These are phyloP conservation scores for Leptopterna dolabrata DNA, from an alignment of 2,888 invertebrate genomes.

Conservation along the genomic window DNA sequence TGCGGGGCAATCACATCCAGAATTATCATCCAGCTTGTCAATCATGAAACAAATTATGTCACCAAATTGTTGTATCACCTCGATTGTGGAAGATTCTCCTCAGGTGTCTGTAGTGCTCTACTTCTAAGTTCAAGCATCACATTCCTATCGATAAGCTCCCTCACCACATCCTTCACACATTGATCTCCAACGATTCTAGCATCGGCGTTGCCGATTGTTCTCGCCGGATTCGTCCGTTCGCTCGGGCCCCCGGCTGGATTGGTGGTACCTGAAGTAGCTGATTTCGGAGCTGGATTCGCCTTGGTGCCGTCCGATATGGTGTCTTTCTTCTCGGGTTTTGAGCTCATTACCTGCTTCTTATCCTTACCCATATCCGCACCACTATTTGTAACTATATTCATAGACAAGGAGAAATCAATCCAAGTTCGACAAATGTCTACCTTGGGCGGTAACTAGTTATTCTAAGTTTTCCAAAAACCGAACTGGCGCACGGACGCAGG, in stretches of 20 bases:
- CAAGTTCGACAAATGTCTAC: background rate
- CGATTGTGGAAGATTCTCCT: no score
- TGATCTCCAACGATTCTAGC: background rate
- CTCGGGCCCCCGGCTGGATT: no score
- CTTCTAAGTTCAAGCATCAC: background rate
- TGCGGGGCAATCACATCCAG: no score
- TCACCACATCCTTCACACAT: background rate
- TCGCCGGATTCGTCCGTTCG: background rate
- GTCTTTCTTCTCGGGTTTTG: background rate
- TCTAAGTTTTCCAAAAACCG: background rate
- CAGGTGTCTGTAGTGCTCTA: background rate
- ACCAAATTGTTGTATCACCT: no score
- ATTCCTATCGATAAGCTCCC: background rate
- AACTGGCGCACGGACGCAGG: background rate
- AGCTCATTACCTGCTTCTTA: background rate
- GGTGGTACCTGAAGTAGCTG: conserved; percentile 26
- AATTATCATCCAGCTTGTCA: no score
- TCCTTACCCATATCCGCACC: background rate
- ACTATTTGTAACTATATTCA: background rate
- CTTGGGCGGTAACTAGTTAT: background rate
- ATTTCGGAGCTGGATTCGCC: background rate
- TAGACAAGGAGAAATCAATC: background rate
- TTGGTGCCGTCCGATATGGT: background rate
- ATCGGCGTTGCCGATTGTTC: background rate
- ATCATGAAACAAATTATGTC: no score